Base-by-base conservation (phyloP, 2,888 invertebrate species). In the Synanthedon tipuliformis region DNA sequence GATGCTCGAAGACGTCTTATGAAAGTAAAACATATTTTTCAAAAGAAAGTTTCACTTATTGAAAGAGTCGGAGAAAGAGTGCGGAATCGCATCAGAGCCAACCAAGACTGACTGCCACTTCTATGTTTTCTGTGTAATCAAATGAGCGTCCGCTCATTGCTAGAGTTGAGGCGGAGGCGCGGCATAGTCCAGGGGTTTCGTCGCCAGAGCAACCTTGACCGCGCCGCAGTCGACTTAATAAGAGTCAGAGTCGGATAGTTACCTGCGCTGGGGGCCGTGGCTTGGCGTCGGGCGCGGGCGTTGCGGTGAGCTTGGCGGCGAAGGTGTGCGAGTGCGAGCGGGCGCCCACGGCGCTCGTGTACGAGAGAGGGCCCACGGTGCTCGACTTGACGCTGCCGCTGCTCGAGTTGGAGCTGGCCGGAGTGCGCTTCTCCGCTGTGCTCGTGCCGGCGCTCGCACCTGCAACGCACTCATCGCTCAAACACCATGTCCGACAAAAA, bases 281-380 rank as follows among this genome's bases (percentile, higher is more conserved):
- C 41, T 55, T 51, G 34, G 56, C 51, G 27, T 58, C 48, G 55
- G 51, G 72, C 59, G 59, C 7, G 59, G 60, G 82, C 80, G 64
- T 84, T 76, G 78, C 91, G 8, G 91, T 91, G 54, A 93, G 86
- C 76, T 93, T 93, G 54, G 93, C 93, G 15, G 93, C 93, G 79
- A 93, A 93, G 1, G 93, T 92, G 78, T 91, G 91, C 51, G 89
- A 88, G 79, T 91, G 91, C 51, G n/a, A 91, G 88, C 53, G 89
- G n/a, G 50, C 87, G 61, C 89, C 89, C 54, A 89, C 86, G 41
- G 88, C 87, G 56, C 87, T 79, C 54, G 86, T 80, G 65, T 89
- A 82, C 53, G 89, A 86, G 15, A 89, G 74, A 40, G 88, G 83
- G 61, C 80, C 81, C 50, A 15, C 16, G 50, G 40, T 48, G 51